Conservation (phyloP, 2,888 invertebrate genomes). For the Drosophila sordidula region DNA sequence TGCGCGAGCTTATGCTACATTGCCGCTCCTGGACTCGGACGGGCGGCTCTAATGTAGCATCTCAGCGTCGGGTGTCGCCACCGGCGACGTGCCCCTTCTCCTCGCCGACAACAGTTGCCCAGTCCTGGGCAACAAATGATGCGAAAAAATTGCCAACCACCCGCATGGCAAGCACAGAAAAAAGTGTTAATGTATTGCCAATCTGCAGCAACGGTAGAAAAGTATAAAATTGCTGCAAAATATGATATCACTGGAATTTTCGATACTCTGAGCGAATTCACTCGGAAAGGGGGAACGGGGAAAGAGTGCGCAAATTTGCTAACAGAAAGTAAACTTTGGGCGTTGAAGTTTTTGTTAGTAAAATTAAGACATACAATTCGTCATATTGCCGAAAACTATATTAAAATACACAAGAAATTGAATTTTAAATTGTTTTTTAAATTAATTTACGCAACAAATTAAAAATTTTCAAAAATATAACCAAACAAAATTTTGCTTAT, state of each 20-base stretch:
- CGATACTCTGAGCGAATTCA: slow-evolving; percentile 15
- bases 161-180: slow-evolving; percentile 58
- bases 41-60: slow-evolving; percentile 57
- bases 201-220: slow-evolving; percentile 45
- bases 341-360: neutral
- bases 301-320: neutral
- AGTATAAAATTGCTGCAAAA: slow-evolving; percentile 48
- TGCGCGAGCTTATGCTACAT: slow-evolving; percentile 80
- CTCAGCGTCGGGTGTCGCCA: slow-evolving; percentile 58
- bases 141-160: slow-evolving; percentile 71
- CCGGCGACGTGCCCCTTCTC: slow-evolving; percentile 44
- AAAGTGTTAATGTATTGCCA: slow-evolving; percentile 74
- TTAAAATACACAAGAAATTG: too few species aligned
- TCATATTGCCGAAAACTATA: too few species aligned
- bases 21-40: slow-evolving; percentile 46
- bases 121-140: slow-evolving; percentile 70
- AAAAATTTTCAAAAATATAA: too few species aligned
- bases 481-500: too few species aligned
- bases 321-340: neutral
- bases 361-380: neutral
- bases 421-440: too few species aligned
- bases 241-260: slow-evolving; percentile 44
- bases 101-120: slow-evolving; percentile 18
- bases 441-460: too few species aligned
- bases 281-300: neutral